Evolutionary conservation across 2,888 invertebrate species (phyloP).

Genomic region (Acrocera orbiculus): DNA sequence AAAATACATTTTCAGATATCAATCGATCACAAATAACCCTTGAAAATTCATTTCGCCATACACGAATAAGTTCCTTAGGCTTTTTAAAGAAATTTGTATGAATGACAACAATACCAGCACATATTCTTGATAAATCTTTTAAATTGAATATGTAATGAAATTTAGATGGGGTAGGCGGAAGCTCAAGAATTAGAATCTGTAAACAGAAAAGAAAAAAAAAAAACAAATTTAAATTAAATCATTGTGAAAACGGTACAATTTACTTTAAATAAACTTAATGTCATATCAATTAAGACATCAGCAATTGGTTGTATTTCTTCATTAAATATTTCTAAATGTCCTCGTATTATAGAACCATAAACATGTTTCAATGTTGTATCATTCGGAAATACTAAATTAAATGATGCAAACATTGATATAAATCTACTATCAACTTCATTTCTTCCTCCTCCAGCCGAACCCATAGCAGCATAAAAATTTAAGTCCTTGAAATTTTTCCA

Average conservation of each 20-base stretch:
- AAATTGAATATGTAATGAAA: constrained; percentile 93
- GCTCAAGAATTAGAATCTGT: constrained; percentile 50
- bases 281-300: constrained; percentile 53
- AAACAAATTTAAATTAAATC: neutral
- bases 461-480: constrained; percentile 69
- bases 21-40: constrained; percentile 77
- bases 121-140: constrained; percentile 72
- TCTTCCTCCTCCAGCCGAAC: constrained; percentile 73
- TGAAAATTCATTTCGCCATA: constrained; percentile 83
- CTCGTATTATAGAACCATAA: constrained; percentile 62
- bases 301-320: constrained; percentile 46
- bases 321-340: constrained; percentile 56
- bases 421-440: constrained; percentile 84
- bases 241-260: neutral
- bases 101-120: constrained; percentile 63
- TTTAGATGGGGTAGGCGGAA: constrained; percentile 82
- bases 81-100: constrained; percentile 50
- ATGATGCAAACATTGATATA: constrained; percentile 75
- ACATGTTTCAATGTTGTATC: constrained; percentile 62
- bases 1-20: constrained; percentile 41
- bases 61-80: constrained; percentile 53
- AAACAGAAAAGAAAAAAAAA: constrained; percentile 7
- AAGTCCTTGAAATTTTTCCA: constrained; percentile 73
- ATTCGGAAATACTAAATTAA: constrained; percentile 71
- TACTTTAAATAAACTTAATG: constrained; percentile 66